Conservation (phyloP, 2,113 vertebrate species). For the Calcarius ornatus region DNA sequence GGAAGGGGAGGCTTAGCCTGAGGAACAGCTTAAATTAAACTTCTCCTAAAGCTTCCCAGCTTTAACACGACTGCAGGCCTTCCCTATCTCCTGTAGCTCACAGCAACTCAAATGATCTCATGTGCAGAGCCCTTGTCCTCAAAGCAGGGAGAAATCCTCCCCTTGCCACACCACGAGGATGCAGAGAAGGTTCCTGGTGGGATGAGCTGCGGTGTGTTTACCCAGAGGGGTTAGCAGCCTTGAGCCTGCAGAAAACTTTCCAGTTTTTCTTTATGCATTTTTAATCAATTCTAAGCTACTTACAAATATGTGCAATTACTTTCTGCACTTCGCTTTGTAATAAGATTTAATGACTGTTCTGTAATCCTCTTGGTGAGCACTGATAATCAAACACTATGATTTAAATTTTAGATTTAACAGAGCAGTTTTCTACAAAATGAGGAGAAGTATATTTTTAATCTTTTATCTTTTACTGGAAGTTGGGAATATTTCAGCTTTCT, state of each 20-base stretch:
- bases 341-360: slow-evolving; percentile 74
- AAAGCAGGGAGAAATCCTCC: slow-evolving; percentile 13
- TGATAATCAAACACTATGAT: slow-evolving; percentile 68
- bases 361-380: slow-evolving; percentile 67
- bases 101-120: background rate
- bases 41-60: background rate
- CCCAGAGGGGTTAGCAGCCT: slow-evolving; percentile 48
- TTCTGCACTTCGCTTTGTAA: slow-evolving; percentile 73
- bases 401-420: slow-evolving; percentile 62
- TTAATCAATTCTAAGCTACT: slow-evolving; percentile 81
- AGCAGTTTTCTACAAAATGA: background rate
- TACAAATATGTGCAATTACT: slow-evolving; percentile 80
- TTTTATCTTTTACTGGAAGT: slow-evolving; percentile 45
- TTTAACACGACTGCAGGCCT: background rate
- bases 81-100: background rate
- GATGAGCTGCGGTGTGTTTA: slow-evolving; percentile 36
- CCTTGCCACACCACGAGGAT: background rate
- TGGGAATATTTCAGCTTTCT: slow-evolving; percentile 30
- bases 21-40: slow-evolving; percentile 52
- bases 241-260: slow-evolving; percentile 61
- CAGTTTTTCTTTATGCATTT: slow-evolving; percentile 76
- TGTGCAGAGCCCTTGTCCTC: background rate
- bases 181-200: background rate
- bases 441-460: slow-evolving; percentile 3
- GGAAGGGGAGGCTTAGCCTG: slow-evolving; percentile 31